phyloP scores from a whole-genome alignment of 2,113 vertebrate genomes.

The Ellobius talpinus region DNA sequence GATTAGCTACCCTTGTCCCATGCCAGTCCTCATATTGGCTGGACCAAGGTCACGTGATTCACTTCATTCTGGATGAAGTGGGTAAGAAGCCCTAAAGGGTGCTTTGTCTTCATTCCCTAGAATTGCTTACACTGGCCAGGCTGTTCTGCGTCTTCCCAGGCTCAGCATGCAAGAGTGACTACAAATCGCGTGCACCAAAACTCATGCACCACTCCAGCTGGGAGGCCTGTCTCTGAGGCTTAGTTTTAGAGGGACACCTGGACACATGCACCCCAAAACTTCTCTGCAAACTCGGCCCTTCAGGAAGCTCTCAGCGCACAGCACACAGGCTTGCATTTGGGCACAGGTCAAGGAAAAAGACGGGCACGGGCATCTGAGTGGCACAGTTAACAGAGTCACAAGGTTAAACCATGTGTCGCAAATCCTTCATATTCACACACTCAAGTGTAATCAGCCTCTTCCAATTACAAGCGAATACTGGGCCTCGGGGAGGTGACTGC shows the following conservation, averaged over 20 bases:
- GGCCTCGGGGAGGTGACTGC: constrained; percentile 42
- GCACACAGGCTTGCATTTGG: not conserved
- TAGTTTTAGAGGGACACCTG: constrained; percentile 26
- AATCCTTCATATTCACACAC: not conserved
- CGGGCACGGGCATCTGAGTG: not conserved
- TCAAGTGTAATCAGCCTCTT: constrained; percentile 34
- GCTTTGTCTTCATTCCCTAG: not conserved
- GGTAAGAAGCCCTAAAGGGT: not conserved
- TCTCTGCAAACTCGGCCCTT: not conserved
- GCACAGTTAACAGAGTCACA: constrained; percentile 3
- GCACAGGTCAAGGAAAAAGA: not conserved
- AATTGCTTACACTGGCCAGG: not conserved
- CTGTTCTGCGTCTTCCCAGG: not conserved
- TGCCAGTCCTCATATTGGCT: not conserved
- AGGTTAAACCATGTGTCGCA: not conserved
- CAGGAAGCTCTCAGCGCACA: not conserved
- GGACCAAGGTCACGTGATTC: not conserved
- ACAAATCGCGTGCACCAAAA: not conserved
- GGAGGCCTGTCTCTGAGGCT: not conserved
- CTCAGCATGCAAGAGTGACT: constrained; percentile 5
- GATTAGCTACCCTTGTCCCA: too few relatives aligned
- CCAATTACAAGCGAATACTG: constrained; percentile 31
- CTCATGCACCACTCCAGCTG: not conserved
- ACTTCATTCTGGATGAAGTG: not conserved
- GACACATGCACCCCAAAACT: not conserved